Conservation (phyloP, 2,888 invertebrate genomes). For the Drosophila ezoana region DNA sequence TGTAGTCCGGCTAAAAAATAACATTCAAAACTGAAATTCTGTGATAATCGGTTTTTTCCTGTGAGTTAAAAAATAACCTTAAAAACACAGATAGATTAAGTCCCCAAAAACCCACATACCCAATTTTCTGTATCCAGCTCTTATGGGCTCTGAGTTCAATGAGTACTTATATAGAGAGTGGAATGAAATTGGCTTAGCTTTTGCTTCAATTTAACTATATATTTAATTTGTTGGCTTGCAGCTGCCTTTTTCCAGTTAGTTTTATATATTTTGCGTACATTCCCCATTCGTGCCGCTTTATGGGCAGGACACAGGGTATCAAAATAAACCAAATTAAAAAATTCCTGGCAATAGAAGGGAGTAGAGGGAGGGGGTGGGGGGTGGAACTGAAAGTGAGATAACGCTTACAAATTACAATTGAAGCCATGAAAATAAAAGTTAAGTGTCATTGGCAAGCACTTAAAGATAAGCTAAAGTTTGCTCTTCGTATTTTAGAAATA, state of each 20-base stretch:
- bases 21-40: no score
- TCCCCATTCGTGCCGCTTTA: neutral
- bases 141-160: no score
- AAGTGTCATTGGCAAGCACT: constrained; percentile 73
- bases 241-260: neutral
- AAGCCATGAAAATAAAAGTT: constrained; percentile 71
- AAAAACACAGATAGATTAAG: no score
- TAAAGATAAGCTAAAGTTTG: constrained; percentile 66
- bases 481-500: constrained; percentile 20
- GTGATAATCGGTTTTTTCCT: no score
- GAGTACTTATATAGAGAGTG: no score
- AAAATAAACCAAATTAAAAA: constrained; percentile 38
- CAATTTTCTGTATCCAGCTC: no score
- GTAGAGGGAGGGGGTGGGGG: neutral
- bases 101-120: no score
- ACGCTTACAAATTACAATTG: constrained; percentile 67
- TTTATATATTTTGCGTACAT: neutral
- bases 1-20: neutral
- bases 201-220: no score
- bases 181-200: no score
- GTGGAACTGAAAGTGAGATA: constrained; percentile 28
- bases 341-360: constrained; percentile 19
- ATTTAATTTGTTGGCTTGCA: no score
- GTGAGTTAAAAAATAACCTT: no score
- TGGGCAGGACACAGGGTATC: neutral